Conservation (phyloP, 2,797 vertebrate species). For the Discoglossus pictus region DNA sequence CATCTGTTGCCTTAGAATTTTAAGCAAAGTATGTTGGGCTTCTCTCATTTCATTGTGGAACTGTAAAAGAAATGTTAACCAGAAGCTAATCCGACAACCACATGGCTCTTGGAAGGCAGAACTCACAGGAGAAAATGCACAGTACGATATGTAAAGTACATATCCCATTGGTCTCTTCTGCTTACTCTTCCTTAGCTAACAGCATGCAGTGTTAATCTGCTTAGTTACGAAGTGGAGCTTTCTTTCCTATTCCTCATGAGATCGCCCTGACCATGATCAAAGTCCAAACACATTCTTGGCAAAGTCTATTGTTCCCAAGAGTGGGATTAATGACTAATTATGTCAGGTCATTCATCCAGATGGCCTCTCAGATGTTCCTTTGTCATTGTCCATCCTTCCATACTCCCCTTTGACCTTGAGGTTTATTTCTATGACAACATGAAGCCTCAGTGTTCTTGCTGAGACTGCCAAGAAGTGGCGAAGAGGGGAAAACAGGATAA, state of each 20-base stretch:
- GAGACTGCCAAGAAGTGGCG: conserved; percentile 76
- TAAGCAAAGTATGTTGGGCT: conserved; percentile 72
- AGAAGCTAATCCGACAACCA: conserved; percentile 75
- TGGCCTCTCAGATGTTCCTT: conserved; percentile 93
- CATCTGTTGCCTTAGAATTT: conserved; percentile 84
- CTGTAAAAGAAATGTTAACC: conserved; percentile 71
- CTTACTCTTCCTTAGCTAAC: conserved; percentile 81
- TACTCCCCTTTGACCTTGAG: conserved; percentile 92
- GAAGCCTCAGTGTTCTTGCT: conserved; percentile 80
- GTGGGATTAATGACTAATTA: conserved; percentile 98
- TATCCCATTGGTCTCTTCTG: conserved; percentile 71
- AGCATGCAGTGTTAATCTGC: conserved; percentile 90
- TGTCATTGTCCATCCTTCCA: conserved; percentile 88
- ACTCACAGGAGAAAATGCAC: conserved; percentile 68
- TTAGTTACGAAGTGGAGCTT: conserved; percentile 83
- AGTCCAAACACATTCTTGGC: conserved; percentile 82
- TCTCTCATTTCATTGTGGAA: conserved; percentile 72
- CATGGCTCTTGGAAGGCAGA: conserved; percentile 68
- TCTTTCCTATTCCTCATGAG: conserved; percentile 76
- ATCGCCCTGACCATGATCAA: conserved; percentile 81
- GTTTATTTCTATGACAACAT: conserved; percentile 89
- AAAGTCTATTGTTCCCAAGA: conserved; percentile 83
- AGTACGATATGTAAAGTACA: conserved; percentile 74
- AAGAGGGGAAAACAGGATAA: conserved; percentile 74
- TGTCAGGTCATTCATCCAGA: conserved; percentile 98